Evolutionary conservation across 2,797 vertebrate genomes (phyloP).

Genomic region (Geotria australis): DNA sequence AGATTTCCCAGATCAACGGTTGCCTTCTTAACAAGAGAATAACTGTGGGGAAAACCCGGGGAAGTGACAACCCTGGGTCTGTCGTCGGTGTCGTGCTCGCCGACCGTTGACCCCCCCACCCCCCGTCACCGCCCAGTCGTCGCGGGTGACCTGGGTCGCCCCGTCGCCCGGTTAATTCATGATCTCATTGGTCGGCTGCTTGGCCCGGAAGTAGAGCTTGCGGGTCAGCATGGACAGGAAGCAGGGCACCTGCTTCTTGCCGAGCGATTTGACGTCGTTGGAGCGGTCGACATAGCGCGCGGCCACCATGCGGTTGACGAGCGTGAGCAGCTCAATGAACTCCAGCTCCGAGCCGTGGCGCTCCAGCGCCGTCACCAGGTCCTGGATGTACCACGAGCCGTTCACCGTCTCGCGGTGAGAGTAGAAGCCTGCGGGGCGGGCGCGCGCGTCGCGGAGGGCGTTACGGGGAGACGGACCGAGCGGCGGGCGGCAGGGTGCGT

Average conservation of each 20-base stretch:
- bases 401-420: slow-evolving; percentile 49
- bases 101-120: too few relatives aligned
- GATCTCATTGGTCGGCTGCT: slow-evolving; percentile 2
- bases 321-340: slow-evolving; percentile 56
- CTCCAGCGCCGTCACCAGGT: slow-evolving; percentile 18
- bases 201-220: slow-evolving; percentile 50
- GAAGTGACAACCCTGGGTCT: too few relatives aligned
- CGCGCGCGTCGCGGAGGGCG: not conserved
- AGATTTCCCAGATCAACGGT: too few relatives aligned
- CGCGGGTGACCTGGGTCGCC: too few relatives aligned
- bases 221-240: slow-evolving; percentile 93
- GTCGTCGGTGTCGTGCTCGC: too few relatives aligned
- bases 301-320: slow-evolving; percentile 71
- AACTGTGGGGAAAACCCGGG: too few relatives aligned
- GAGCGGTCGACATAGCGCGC: slow-evolving; percentile 20
- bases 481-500: not conserved
- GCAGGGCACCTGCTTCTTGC: slow-evolving; percentile 88
- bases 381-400: slow-evolving; percentile 89
- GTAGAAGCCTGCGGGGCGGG: slow-evolving; percentile 32
- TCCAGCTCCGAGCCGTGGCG: slow-evolving; percentile 28
- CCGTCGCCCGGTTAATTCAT: too few relatives aligned
- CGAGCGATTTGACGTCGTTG: slow-evolving; percentile 15
- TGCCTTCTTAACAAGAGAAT: too few relatives aligned
- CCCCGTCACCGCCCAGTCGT: too few relatives aligned
- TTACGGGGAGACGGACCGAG: not conserved